Percentiles rank a stretch among this genome's conserved stretches.
These are phyloP conservation scores for Artibeus lituratus DNA, from an alignment of 2,797 vertebrate species.

Conservation along the genomic window DNA sequence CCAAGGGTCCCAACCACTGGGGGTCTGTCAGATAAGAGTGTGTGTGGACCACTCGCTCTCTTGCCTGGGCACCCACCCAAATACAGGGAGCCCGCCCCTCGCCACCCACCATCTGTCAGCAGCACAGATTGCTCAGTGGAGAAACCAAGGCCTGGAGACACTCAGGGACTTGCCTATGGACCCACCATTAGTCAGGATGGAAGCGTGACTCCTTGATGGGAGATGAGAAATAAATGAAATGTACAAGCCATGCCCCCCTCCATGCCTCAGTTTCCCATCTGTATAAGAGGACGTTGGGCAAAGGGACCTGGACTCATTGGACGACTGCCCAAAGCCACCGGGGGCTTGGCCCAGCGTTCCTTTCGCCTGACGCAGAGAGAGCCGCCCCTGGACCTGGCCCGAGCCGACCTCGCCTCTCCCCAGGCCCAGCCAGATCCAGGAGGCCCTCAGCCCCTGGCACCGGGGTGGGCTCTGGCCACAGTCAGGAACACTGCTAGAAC, in stretches of 20 bases:
- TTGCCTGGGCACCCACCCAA: background rate
- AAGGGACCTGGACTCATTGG: background rate
- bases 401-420: background rate
- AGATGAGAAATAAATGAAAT: background rate
- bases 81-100: background rate
- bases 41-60: fast-evolving
- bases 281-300: background rate
- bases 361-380: background rate
- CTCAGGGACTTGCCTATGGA: background rate
- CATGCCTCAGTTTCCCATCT: background rate
- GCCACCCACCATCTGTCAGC: too few relatives aligned
- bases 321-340: background rate
- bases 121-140: background rate
- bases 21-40: background rate
- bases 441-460: too few relatives aligned
- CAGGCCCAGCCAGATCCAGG: background rate
- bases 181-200: background rate
- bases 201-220: background rate
- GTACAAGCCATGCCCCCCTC: background rate
- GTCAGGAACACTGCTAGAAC: background rate
- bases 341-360: background rate
- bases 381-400: background rate
- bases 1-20: background rate
- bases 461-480: background rate
- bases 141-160: background rate